phyloP scores from a whole-genome alignment of 2,888 invertebrate genomes.

The Mayetiola destructor region DNA sequence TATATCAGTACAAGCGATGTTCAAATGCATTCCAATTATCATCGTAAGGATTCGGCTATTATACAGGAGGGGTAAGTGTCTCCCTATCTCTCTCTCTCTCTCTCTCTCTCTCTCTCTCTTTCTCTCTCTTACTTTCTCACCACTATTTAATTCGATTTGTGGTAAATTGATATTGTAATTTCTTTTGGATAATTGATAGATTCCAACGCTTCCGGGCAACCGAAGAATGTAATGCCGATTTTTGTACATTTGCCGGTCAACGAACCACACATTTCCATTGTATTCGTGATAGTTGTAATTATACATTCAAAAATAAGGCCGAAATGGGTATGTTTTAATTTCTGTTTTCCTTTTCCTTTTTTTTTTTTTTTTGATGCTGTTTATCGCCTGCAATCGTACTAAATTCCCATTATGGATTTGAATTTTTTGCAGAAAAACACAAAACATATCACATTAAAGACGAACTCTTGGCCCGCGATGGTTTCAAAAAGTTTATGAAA shows the following conservation, averaged over 20 bases:
- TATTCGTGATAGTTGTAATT: slow-evolving; percentile 75
- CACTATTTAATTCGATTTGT: not conserved
- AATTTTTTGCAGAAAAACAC: slow-evolving; percentile 48
- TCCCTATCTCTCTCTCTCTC: not conserved
- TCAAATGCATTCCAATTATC: slow-evolving; percentile 98
- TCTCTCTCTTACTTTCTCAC: not conserved
- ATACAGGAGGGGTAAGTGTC: slow-evolving; percentile 79
- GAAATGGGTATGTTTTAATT: slow-evolving; percentile 83
- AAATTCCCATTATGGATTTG: not conserved
- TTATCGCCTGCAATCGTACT: too few relatives aligned
- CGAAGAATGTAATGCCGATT: slow-evolving; percentile 82
- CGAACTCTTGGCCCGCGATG: slow-evolving; percentile 85
- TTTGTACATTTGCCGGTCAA: slow-evolving; percentile 86
- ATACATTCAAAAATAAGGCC: slow-evolving; percentile 96
- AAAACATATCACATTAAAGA: slow-evolving; percentile 97
- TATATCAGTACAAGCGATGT: slow-evolving; percentile 98
- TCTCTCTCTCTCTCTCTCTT: not conserved
- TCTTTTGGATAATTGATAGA: slow-evolving; percentile 15
- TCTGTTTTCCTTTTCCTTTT: not conserved
- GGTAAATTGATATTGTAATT: not conserved
- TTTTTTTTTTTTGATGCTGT: not conserved
- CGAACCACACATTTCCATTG: slow-evolving; percentile 97
- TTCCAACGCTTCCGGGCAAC: slow-evolving; percentile 93
- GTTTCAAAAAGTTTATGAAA: slow-evolving; percentile 98
- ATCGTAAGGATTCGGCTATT: slow-evolving; percentile 93